Evolutionary conservation across 2,888 invertebrate species (phyloP), one percentile per base, ranked within the genome.

Genomic region (Cyclophora albipunctata): DNA sequence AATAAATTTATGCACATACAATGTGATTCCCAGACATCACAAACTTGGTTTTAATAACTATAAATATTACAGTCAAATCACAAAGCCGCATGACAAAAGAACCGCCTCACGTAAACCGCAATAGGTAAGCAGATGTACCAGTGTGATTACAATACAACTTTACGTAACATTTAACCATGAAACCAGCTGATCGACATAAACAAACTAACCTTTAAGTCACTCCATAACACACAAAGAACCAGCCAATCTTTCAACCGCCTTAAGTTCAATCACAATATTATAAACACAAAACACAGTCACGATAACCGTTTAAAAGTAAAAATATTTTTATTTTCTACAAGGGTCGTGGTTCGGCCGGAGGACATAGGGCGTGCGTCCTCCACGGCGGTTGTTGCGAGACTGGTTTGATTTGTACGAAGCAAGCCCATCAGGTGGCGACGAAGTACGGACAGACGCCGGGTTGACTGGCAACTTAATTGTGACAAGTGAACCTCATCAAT

Each of bases 311-410:
- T 66, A 78, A 4, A 37, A 43, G 74, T 80, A 81, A 81, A 82
- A 81, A 82, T 84, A 80, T 80, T 81, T 71, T 67, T 67, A 75
- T 68, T 67, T 65, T 69, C 67, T 69, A 73, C 74, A 75, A 77
- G 76, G 62, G 52, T 59, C 60, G 59, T 57, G 55, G 58, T 52
- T 51, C 54, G 48, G 20, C 49, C 54, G 54, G 67, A 64, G 71
- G 73, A 69, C 71, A 54, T 71, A 79, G 78, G 79, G 73, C 85
- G 84, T 78, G 78, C 81, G 78, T 60, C 78, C 73, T 69, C 70
- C 66, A 58, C 75, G 67, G 67, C 80, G 73, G 68, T 67, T 71
- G 70, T 71, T 64, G 64, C 67, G 68, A 70, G 71, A 86, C 85
- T 85, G 83, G 67, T 47, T 46, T 44, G 34, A 7, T 48, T 46